Conservation (phyloP, 2,113 vertebrate genomes). For the Caranx ignobilis region DNA sequence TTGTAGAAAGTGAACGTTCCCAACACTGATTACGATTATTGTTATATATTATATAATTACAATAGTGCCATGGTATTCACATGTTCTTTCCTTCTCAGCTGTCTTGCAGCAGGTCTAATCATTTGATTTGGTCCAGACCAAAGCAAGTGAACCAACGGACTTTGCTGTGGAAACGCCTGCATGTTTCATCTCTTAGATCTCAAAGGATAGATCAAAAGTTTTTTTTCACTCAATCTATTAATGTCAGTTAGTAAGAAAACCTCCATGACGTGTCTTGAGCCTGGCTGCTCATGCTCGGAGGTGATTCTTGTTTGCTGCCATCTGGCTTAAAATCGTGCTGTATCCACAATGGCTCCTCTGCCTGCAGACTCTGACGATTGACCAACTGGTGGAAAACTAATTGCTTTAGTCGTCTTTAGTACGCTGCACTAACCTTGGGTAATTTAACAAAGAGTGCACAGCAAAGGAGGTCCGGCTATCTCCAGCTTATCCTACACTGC, state of each 20-base stretch:
- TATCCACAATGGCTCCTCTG: constrained; percentile 49
- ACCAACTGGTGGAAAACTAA: constrained; percentile 77
- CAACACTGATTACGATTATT: no score
- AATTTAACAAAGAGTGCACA: constrained; percentile 72
- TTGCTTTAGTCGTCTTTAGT: constrained; percentile 69
- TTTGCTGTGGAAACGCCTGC: no score
- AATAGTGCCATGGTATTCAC: no score
- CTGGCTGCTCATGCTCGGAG: constrained; percentile 23
- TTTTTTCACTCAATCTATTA: constrained; percentile 1
- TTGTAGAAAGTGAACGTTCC: no score
- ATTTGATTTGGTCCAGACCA: no score
- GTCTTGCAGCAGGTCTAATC: no score
- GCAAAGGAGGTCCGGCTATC: constrained; percentile 50
- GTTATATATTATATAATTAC: no score
- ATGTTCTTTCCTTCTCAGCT: no score
- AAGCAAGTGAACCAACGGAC: no score
- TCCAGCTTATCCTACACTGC: constrained; percentile 44
- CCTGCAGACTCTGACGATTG: constrained; percentile 70
- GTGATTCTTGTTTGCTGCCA: constrained; percentile 56
- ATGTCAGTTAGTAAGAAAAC: background rate
- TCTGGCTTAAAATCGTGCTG: constrained; percentile 49
- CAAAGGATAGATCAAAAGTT: constrained; percentile 1
- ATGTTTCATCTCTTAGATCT: background rate
- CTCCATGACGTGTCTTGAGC: constrained; percentile 21
- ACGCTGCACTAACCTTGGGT: constrained; percentile 71